phyloP scores from a whole-genome alignment of 2,888 invertebrate species.

The Eupithecia subfuscata region DNA sequence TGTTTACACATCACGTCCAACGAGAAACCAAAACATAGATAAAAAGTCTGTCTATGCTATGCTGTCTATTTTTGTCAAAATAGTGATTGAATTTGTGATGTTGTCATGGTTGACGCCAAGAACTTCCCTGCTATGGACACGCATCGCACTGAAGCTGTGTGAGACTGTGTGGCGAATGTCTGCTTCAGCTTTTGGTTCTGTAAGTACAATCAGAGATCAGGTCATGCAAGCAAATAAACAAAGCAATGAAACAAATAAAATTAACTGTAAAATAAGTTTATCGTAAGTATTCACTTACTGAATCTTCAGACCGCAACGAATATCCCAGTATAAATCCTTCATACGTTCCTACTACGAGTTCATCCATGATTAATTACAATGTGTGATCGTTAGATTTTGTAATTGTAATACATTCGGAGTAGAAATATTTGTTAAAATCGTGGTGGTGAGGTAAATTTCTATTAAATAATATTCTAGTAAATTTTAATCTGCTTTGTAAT shows the following conservation, averaged over 20 bases:
- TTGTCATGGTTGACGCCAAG: conserved; percentile 92
- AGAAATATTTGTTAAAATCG: not conserved
- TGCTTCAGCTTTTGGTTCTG: conserved; percentile 85
- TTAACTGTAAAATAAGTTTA: no score
- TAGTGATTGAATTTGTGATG: no score
- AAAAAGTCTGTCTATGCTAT: no score
- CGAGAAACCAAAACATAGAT: no score
- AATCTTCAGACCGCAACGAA: conserved; percentile 66
- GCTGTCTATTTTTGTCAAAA: no score
- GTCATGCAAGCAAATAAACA: no score
- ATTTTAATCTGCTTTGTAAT: no score
- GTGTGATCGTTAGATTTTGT: not conserved
- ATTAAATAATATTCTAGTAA: no score
- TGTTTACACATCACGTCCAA: no score
- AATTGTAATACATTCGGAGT: not conserved
- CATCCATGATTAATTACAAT: conserved; percentile 77
- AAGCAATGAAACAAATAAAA: not conserved
- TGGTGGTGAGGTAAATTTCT: not conserved
- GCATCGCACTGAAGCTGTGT: conserved; percentile 90
- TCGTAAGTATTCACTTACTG: conserved; percentile 48
- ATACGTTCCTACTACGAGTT: conserved; percentile 95
- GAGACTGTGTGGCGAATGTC: conserved; percentile 95
- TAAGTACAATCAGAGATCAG: conserved; percentile 15
- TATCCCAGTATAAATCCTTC: conserved; percentile 95
- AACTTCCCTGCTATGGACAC: conserved; percentile 88